These are phyloP conservation scores for Dione vanillae DNA, from an alignment of 2,888 invertebrate genomes.

Conservation along the genomic window DNA sequence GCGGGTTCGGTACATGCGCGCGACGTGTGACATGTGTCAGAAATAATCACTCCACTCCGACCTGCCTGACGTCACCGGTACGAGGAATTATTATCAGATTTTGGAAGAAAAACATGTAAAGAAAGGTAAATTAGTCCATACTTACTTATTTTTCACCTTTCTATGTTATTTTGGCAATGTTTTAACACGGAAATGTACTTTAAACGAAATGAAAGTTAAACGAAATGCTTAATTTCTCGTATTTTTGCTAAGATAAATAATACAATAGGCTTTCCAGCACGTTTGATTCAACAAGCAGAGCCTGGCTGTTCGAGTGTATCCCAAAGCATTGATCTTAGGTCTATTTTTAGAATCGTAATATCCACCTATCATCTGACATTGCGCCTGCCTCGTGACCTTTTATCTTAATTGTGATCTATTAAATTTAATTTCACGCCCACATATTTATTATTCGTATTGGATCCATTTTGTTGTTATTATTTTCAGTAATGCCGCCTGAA, in stretches of 20 bases:
- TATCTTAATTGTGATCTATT: slow-evolving; percentile 50
- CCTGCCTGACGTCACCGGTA: slow-evolving; percentile 67
- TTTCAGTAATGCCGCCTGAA: not conserved
- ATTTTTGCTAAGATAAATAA: not conserved
- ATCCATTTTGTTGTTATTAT: not conserved
- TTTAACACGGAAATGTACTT: not conserved
- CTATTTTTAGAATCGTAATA: slow-evolving; percentile 53
- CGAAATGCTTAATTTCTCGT: not conserved
- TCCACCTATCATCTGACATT: slow-evolving; percentile 51
- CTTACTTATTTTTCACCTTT: not conserved
- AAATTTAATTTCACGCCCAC: slow-evolving; percentile 45
- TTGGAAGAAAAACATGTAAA: slow-evolving; percentile 64
- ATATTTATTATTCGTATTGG: slow-evolving; percentile 1
- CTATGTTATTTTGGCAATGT: not conserved
- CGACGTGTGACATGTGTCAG: slow-evolving; percentile 72
- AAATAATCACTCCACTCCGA: slow-evolving; percentile 57
- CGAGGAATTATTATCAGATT: slow-evolving; percentile 52
- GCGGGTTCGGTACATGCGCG: slow-evolving; percentile 58
- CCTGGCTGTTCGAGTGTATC: not conserved
- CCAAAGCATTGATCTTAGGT: slow-evolving; percentile 34
- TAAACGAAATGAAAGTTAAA: not conserved
- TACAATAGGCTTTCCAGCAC: not conserved
- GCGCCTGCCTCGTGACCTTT: slow-evolving; percentile 57
- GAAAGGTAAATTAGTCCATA: slow-evolving; percentile 54
- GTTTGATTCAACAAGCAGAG: slow-evolving; percentile 10